phyloP scores from a whole-genome alignment of 2,888 invertebrate genomes.

The Perdita meconis region DNA sequence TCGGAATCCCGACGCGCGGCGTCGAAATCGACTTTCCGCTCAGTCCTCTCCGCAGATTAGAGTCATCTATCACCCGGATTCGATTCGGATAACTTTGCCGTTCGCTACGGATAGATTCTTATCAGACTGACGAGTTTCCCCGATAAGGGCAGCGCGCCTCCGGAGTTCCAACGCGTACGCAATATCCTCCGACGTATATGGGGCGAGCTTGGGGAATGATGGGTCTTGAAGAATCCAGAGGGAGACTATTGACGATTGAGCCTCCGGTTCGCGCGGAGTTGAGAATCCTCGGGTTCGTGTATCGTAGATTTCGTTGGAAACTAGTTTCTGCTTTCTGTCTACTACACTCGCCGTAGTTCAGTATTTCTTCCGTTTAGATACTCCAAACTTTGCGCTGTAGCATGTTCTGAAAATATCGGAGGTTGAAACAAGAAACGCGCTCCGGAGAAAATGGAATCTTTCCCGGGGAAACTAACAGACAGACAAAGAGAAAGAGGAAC shows the following conservation, averaged over 20 bases:
- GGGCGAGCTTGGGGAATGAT: constrained; percentile 22
- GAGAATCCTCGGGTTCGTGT: constrained; percentile 25
- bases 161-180: constrained; percentile 51
- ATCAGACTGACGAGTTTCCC: constrained; percentile 67
- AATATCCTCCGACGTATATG: constrained; percentile 47
- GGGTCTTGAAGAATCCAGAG: constrained; percentile 1
- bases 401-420: constrained; percentile 37
- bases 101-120: constrained; percentile 73
- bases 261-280: neutral
- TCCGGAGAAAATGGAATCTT: constrained; percentile 7
- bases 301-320: constrained; percentile 5
- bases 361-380: neutral
- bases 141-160: constrained; percentile 44
- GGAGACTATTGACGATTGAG: constrained; percentile 6
- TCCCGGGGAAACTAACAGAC: constrained; percentile 24
- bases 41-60: constrained; percentile 71
- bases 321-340: neutral
- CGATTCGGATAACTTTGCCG: constrained; percentile 76
- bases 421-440: neutral
- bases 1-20: constrained; percentile 21
- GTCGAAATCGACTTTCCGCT: constrained; percentile 53
- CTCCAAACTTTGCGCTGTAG: neutral
- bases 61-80: constrained; percentile 80
- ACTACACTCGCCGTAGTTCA: neutral
- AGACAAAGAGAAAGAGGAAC: constrained; percentile 30